Evolutionary conservation across 2,797 vertebrate genomes (phyloP).

Genomic region (Geotrypetes seraphini): DNA sequence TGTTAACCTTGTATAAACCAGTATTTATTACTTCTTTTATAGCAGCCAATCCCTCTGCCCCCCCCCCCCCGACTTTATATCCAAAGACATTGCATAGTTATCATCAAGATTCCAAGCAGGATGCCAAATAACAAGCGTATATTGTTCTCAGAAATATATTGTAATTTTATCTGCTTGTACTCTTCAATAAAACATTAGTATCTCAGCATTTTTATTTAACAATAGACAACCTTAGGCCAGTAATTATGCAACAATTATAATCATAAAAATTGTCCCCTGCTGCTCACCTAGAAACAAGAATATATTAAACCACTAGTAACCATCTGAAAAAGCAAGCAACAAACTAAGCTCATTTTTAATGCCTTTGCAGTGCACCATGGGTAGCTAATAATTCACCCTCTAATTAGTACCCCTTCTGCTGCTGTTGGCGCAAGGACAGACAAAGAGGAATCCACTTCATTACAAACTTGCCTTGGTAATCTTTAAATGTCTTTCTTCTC

Average conservation of each 20-base stretch:
- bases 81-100: slow-evolving; percentile 24
- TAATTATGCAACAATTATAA: slow-evolving; percentile 73
- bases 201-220: slow-evolving; percentile 66
- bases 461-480: slow-evolving; percentile 56
- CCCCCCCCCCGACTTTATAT: no score
- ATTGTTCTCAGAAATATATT: slow-evolving; percentile 52
- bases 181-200: slow-evolving; percentile 67
- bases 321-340: slow-evolving; percentile 46
- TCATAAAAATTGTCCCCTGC: slow-evolving; percentile 60
- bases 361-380: slow-evolving; percentile 66
- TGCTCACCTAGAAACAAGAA: slow-evolving; percentile 60
- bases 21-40: slow-evolving; percentile 16
- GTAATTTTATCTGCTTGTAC: slow-evolving; percentile 57
- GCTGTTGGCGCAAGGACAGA: slow-evolving; percentile 59
- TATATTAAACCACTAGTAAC: slow-evolving; percentile 56
- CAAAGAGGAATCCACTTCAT: slow-evolving; percentile 56
- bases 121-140: slow-evolving; percentile 45
- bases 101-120: slow-evolving; percentile 44
- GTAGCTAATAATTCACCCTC: slow-evolving; percentile 73
- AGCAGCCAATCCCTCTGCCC: no score
- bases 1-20: background rate
- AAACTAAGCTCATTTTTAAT: slow-evolving; percentile 63
- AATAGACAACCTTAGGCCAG: slow-evolving; percentile 62
- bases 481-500: slow-evolving; percentile 54
- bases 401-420: slow-evolving; percentile 72